These are phyloP conservation scores for Smittia aterrima DNA, from an alignment of 2,888 invertebrate species.

Conservation along the genomic window DNA sequence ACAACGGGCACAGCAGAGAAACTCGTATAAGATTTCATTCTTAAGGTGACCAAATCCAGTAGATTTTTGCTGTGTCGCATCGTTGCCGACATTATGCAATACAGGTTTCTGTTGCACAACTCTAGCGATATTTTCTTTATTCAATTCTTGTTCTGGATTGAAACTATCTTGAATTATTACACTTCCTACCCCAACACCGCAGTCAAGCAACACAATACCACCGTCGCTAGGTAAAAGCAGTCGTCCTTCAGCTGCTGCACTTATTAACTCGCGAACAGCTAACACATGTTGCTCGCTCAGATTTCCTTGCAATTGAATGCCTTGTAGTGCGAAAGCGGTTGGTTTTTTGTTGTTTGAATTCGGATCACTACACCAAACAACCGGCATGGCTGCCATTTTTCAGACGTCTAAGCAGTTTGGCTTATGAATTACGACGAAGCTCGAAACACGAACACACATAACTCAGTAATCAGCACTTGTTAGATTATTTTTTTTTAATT, in stretches of 20 bases:
- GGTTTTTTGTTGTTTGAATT: constrained; percentile 54
- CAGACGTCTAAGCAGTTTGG: too few relatives aligned
- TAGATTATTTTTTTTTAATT: too few relatives aligned
- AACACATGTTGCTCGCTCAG: constrained; percentile 54
- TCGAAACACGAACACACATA: too few relatives aligned
- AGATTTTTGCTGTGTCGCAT: not conserved
- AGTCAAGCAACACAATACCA: constrained; percentile 53
- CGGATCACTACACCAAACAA: constrained; percentile 55
- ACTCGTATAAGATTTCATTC: constrained; percentile 52
- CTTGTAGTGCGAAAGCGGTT: constrained; percentile 53
- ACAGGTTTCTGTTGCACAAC: not conserved
- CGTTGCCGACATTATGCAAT: not conserved
- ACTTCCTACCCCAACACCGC: constrained; percentile 53
- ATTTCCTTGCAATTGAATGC: constrained; percentile 54
- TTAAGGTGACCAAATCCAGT: not conserved
- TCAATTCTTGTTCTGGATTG: not conserved
- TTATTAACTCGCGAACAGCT: constrained; percentile 52
- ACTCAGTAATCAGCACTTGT: too few relatives aligned
- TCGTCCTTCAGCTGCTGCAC: constrained; percentile 54
- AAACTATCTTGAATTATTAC: constrained; percentile 48
- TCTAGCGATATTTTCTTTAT: not conserved
- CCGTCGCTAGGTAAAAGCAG: constrained; percentile 54
- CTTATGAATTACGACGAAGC: too few relatives aligned
- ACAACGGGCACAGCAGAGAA: constrained; percentile 54
- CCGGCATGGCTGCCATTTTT: constrained; percentile 53